phyloP scores from a whole-genome alignment of 1,140 invertebrate species.

The Atta cephalotes region DNA sequence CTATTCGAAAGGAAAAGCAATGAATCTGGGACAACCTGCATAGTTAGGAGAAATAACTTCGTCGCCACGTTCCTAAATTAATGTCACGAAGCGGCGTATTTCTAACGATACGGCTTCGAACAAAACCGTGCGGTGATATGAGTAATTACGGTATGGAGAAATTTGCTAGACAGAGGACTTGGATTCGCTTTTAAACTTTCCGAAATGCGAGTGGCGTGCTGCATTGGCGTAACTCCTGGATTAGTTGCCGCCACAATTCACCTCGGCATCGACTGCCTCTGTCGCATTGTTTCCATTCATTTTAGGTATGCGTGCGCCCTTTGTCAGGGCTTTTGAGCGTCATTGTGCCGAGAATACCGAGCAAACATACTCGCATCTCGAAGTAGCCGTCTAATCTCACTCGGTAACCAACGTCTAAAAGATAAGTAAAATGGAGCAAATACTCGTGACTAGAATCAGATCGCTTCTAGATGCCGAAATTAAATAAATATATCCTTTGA shows the following conservation, averaged over 20 bases:
- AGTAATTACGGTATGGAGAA: slow-evolving; percentile 58
- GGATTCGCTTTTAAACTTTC: slow-evolving; percentile 74
- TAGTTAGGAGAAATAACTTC: neutral
- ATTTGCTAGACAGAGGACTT: slow-evolving; percentile 66
- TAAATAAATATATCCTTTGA: slow-evolving; percentile 7
- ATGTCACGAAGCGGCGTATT: neutral
- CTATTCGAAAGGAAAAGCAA: slow-evolving; percentile 10
- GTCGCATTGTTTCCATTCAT: slow-evolving; percentile 73
- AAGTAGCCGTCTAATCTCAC: slow-evolving; percentile 65
- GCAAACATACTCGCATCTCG: slow-evolving; percentile 68
- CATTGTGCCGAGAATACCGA: slow-evolving; percentile 67
- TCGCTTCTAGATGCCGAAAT: slow-evolving; percentile 5
- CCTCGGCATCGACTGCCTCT: slow-evolving; percentile 61
- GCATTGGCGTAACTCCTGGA: slow-evolving; percentile 70
- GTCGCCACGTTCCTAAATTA: slow-evolving; percentile 26
- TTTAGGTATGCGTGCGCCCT: slow-evolving; percentile 68
- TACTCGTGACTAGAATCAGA: neutral
- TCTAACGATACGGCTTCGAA: slow-evolving; percentile 8
- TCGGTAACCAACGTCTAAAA: slow-evolving; percentile 59
- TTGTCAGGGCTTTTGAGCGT: slow-evolving; percentile 70
- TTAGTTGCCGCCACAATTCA: slow-evolving; percentile 69
- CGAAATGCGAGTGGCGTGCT: slow-evolving; percentile 52
- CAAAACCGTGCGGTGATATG: slow-evolving; percentile 26
- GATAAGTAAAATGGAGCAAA: slow-evolving; percentile 23
- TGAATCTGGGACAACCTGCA: slow-evolving; percentile 19